phyloP scores from a whole-genome alignment of 1,140 invertebrate genomes.

The Lutraria rhynchaena region DNA sequence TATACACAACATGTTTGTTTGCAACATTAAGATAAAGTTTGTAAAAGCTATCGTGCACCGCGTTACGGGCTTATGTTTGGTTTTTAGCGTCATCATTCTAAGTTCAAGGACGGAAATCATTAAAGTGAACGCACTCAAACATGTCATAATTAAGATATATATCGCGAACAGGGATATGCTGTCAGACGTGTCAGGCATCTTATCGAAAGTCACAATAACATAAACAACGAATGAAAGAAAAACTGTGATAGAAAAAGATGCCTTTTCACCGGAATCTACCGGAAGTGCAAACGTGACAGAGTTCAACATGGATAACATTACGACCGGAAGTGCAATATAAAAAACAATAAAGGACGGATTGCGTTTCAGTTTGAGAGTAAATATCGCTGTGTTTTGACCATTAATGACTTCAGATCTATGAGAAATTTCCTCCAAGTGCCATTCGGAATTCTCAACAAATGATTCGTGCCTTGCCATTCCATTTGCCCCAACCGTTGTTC shows the following conservation, averaged over 20 bases:
- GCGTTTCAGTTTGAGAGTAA: slow-evolving; percentile 39
- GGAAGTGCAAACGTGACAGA: slow-evolving; percentile 57
- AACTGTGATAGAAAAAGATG: slow-evolving; percentile 50
- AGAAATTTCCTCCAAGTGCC: slow-evolving; percentile 18
- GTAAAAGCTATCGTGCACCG: slow-evolving; percentile 21
- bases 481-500: neutral
- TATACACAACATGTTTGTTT: slow-evolving; percentile 16
- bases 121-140: slow-evolving; percentile 19
- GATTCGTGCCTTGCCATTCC: slow-evolving; percentile 10
- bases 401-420: slow-evolving; percentile 1
- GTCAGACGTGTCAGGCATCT: slow-evolving; percentile 59
- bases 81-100: slow-evolving; percentile 8
- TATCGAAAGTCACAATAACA: slow-evolving; percentile 31
- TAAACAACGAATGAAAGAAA: slow-evolving; percentile 59
- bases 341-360: slow-evolving; percentile 33
- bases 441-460: slow-evolving; percentile 48
- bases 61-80: neutral
- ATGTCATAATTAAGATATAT: slow-evolving; percentile 31
- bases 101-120: slow-evolving; percentile 28
- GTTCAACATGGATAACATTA: slow-evolving; percentile 55
- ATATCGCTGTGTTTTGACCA: slow-evolving; percentile 85
- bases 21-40: slow-evolving; percentile 2
- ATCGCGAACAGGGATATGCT: slow-evolving; percentile 41
- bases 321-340: slow-evolving; percentile 50
- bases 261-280: slow-evolving; percentile 51